Evolutionary conservation across 2,888 invertebrate genomes (phyloP), one percentile per base, ranked within the genome.

Genomic region (Drosophila bunnanda): DNA sequence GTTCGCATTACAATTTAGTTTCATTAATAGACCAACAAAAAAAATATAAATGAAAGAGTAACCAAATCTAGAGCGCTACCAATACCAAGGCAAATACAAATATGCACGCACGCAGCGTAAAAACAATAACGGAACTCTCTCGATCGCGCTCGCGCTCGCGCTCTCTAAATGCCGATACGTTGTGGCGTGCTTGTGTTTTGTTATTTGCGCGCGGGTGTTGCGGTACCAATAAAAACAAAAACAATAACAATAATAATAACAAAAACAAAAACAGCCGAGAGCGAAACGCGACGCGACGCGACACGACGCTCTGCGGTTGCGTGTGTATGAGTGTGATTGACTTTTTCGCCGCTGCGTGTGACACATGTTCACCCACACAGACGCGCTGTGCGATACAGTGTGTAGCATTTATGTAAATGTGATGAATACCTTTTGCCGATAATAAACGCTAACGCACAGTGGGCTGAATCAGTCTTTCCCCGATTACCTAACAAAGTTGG

Each of bases 161-260:
- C 66, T 48, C 65, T 48, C 54, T 66, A 75, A 79, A 78, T 82
- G 70, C 74, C 79, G 66, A 82, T 87, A 87, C 72, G 72, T 78
- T 72, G 73, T 74, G 64, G 58, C 65, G 43, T 50, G 46, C 9
- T 39, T 48, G n/a, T 78, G 60, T 77, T 82, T 89, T 82, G 84
- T 86, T 82, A 88, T 80, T 87, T 86, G 78, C 82, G 88, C 80
- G 88, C 82, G 86, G 81, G 86, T 85, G 75, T 71, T 72, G 56
- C 44, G 53, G 64, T 57, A 75, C 53, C 52, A 61, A 61, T 20
- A 61, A 61, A 34, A 62, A 64, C 60, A 43, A 41, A 32, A 60
- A 60, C 32, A 58, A 25, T 48, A 48, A 36, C 7, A 36, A 55
- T n/a, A 53, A 59, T 61, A 60, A 61, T 62, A 61, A 60, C 60